Evolutionary conservation across 2,797 vertebrate species (phyloP).

Genomic region (Petrocephalus schoutedeni): DNA sequence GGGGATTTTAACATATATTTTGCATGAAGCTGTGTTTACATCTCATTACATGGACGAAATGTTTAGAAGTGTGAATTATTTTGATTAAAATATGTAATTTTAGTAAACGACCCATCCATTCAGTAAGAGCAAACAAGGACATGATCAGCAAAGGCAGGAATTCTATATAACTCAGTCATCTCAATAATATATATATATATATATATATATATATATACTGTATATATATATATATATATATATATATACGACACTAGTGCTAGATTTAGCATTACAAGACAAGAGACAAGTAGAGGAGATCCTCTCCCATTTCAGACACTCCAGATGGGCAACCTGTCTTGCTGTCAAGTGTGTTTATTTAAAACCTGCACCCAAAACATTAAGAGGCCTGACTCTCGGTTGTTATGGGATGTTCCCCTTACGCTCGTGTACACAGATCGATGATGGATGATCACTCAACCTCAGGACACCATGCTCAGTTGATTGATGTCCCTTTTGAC

Average conservation of each 20-base stretch:
- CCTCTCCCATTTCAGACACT: neutral
- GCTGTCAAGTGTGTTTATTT: neutral
- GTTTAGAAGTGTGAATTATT: neutral
- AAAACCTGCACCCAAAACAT: neutral
- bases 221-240: neutral
- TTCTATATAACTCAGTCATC: neutral
- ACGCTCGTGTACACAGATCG: neutral
- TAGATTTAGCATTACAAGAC: neutral
- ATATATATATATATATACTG: neutral
- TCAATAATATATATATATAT: neutral
- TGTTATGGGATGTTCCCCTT: neutral
- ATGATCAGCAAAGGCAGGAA: neutral
- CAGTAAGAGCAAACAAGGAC: neutral
- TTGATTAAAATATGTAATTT: neutral
- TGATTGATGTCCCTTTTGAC: constrained; percentile 11
- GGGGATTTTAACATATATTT: neutral
- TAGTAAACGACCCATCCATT: neutral
- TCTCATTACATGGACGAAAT: neutral
- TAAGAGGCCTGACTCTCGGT: neutral
- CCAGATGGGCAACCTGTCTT: neutral
- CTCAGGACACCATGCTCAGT: neutral
- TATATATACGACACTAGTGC: neutral
- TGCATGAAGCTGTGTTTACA: neutral
- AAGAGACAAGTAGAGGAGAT: neutral
- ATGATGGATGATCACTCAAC: constrained; percentile 6